These are phyloP conservation scores for Origma solitaria DNA, from an alignment of 2,113 vertebrate genomes.

Conservation along the genomic window DNA sequence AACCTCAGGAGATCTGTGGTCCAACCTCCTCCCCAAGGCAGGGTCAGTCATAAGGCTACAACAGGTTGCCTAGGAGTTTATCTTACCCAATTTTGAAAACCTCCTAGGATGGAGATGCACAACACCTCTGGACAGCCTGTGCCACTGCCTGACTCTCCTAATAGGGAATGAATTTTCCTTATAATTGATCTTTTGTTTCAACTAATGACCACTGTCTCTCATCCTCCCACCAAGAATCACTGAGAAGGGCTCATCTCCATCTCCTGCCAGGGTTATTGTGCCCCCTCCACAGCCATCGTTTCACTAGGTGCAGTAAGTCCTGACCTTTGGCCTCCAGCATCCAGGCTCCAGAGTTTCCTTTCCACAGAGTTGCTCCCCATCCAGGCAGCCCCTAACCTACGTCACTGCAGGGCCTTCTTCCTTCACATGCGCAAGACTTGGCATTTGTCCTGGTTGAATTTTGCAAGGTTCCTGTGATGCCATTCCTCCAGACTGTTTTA, in stretches of 20 bases:
- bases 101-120: neutral
- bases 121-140: neutral
- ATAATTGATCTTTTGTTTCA: neutral
- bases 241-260: neutral
- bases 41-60: neutral
- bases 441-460: neutral
- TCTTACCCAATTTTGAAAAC: neutral
- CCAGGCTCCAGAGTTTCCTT: neutral
- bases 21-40: neutral
- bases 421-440: neutral
- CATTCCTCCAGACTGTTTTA: neutral
- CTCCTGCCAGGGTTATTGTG: neutral
- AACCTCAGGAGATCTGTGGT: neutral
- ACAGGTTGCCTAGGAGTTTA: neutral
- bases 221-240: neutral
- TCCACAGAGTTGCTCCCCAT: neutral
- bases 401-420: neutral
- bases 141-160: neutral
- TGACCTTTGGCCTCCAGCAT: neutral
- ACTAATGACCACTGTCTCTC: neutral
- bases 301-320: neutral
- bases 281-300: neutral
- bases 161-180: neutral
- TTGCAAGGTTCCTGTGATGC: neutral
- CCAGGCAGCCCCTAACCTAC: neutral